A percentile compares a stretch with the other conserved stretches of the same genome.
Conservation (phyloP, 2,113 vertebrate genomes). For the Apus apus region DNA sequence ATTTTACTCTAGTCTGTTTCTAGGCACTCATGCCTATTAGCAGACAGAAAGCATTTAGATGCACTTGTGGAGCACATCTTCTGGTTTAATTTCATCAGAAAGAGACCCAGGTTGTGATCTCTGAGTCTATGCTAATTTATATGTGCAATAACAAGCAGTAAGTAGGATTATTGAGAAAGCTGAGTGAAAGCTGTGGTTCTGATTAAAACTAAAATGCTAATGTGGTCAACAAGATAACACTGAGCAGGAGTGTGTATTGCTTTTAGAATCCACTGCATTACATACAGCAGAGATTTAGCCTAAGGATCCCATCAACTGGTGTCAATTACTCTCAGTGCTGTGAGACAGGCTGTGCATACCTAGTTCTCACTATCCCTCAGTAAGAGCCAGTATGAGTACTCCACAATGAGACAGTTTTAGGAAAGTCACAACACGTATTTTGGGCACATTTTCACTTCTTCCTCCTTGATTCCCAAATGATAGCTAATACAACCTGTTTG, state of each 20-base stretch:
- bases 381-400: neutral
- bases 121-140: constrained; percentile 2
- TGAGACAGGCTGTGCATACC: neutral
- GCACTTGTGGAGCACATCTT: neutral
- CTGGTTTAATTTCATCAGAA: constrained; percentile 31
- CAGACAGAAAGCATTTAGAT: neutral
- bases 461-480: neutral
- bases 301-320: neutral
- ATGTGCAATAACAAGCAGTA: neutral
- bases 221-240: neutral
- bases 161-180: neutral
- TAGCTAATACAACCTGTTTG: neutral
- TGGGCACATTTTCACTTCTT: neutral
- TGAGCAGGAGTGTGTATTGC: neutral
- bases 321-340: neutral
- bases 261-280: neutral
- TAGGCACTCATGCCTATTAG: neutral
- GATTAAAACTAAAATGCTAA: constrained; percentile 23
- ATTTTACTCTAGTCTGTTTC: neutral
- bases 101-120: neutral
- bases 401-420: neutral
- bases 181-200: neutral
- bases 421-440: neutral
- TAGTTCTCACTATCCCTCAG: neutral
- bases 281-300: neutral